Percentiles rank a stretch among this genome's conserved stretches.
Evolutionary conservation across 2,113 vertebrate genomes (phyloP).

Genomic region (Panthera uncia): DNA sequence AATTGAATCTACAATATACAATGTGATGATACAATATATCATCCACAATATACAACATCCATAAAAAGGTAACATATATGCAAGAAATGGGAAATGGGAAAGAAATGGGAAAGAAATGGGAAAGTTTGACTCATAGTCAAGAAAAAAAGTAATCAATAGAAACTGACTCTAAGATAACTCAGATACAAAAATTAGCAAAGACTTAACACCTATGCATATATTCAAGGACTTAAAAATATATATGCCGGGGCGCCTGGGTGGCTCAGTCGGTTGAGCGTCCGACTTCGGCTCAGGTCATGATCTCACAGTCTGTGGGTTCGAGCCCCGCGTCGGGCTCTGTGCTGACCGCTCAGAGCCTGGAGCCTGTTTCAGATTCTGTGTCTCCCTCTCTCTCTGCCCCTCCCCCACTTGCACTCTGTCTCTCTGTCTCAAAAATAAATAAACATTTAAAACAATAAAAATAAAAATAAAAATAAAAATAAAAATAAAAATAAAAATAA

Average conservation of each 20-base stretch:
- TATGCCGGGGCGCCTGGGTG: background rate
- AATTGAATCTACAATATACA: background rate
- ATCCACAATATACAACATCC: background rate
- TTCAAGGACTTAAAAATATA: background rate
- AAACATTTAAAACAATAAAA: too few relatives aligned
- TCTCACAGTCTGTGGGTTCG: too few relatives aligned
- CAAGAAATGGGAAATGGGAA: background rate
- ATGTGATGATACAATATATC: background rate
- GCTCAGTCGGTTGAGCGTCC: too few relatives aligned
- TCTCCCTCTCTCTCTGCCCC: too few relatives aligned
- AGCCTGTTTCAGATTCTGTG: too few relatives aligned
- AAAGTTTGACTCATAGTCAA: background rate
- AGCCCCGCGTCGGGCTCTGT: too few relatives aligned
- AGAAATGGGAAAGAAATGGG: background rate
- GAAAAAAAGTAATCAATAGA: slow-evolving; percentile 23
- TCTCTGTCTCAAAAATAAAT: too few relatives aligned
- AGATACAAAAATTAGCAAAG: slow-evolving; percentile 9
- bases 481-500: background rate
- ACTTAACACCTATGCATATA: background rate
- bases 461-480: too few relatives aligned
- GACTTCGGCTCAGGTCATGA: too few relatives aligned
- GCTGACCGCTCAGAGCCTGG: too few relatives aligned
- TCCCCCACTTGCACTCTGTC: too few relatives aligned
- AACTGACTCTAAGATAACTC: background rate
- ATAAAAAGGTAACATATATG: background rate